phyloP scores from a whole-genome alignment of 2,113 vertebrate species.

The Castor canadensis region DNA sequence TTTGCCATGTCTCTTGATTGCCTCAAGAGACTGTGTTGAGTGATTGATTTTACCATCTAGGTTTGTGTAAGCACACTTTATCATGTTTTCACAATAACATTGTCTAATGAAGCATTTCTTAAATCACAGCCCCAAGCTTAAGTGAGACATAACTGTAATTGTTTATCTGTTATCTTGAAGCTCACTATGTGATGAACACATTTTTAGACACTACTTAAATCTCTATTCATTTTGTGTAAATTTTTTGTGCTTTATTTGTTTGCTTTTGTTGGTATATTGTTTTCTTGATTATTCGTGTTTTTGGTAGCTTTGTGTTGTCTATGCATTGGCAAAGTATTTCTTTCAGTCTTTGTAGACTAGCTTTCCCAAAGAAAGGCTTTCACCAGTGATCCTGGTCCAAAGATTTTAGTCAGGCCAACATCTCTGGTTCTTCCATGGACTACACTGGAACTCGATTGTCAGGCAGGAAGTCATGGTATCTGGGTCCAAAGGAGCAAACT shows the following conservation, averaged over 20 bases:
- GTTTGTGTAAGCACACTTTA: not conserved
- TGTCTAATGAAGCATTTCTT: not conserved
- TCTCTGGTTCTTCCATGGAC: not conserved
- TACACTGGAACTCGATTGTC: not conserved
- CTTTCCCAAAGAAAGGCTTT: not conserved
- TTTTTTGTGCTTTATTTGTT: not conserved
- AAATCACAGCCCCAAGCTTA: not conserved
- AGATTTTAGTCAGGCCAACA: not conserved
- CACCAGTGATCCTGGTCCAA: not conserved
- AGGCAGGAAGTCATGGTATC: not conserved
- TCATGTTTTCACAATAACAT: not conserved
- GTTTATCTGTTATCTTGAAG: not conserved
- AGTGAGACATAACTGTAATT: not conserved
- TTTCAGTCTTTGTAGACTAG: not conserved
- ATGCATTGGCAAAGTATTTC: not conserved
- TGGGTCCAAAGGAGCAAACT: not conserved
- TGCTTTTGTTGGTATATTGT: not conserved
- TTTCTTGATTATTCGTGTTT: not conserved
- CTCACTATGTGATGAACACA: not conserved
- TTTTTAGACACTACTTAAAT: not conserved
- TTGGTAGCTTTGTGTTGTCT: not conserved
- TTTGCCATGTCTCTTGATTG: not conserved
- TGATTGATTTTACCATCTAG: not conserved
- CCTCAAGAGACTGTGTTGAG: not conserved
- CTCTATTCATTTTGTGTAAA: not conserved